Conservation (phyloP, 2,888 invertebrate species). For the Salpingus planirostris region DNA sequence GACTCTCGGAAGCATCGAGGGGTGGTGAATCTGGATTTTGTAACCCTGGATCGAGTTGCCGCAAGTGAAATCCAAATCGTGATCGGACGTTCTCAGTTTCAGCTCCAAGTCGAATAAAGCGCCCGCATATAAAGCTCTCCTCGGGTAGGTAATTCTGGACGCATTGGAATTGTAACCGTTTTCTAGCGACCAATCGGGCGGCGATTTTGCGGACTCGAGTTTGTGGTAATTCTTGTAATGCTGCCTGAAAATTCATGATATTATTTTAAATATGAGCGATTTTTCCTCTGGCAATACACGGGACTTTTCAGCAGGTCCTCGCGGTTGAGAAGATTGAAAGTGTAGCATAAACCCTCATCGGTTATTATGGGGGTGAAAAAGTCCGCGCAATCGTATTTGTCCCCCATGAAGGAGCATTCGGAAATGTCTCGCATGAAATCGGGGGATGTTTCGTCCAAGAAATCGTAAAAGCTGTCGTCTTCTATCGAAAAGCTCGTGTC, state of each 20-base stretch:
- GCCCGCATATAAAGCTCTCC: slow-evolving; percentile 17
- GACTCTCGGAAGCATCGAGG: slow-evolving; percentile 48
- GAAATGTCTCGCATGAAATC: slow-evolving; percentile 15
- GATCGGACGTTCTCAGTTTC: slow-evolving; percentile 12
- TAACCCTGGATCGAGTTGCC: slow-evolving; percentile 16
- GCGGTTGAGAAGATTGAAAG: slow-evolving; percentile 56
- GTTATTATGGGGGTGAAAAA: slow-evolving; percentile 46
- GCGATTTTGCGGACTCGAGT: neutral
- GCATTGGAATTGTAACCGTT: slow-evolving; percentile 14
- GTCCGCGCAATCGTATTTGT: slow-evolving; percentile 16
- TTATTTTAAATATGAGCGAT: slow-evolving; percentile 1
- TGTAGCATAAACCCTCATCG: slow-evolving; percentile 62
- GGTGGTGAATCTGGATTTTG: slow-evolving; percentile 12
- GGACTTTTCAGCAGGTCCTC: slow-evolving; percentile 49
- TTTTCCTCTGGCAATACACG: slow-evolving; percentile 37
- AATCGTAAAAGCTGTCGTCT: slow-evolving; percentile 3
- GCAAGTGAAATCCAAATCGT: slow-evolving; percentile 16
- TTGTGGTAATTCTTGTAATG: slow-evolving; percentile 14
- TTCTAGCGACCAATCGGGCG: slow-evolving; percentile 16
- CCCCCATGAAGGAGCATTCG: slow-evolving; percentile 25
- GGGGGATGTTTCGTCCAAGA: slow-evolving; percentile 6
- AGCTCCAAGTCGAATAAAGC: slow-evolving; percentile 16
- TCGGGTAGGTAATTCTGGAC: slow-evolving; percentile 14
- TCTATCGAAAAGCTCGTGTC: neutral
- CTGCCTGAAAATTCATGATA: slow-evolving; percentile 7